Conservation (phyloP, 2,888 invertebrate genomes). For the Trimorus sp. region DNA sequence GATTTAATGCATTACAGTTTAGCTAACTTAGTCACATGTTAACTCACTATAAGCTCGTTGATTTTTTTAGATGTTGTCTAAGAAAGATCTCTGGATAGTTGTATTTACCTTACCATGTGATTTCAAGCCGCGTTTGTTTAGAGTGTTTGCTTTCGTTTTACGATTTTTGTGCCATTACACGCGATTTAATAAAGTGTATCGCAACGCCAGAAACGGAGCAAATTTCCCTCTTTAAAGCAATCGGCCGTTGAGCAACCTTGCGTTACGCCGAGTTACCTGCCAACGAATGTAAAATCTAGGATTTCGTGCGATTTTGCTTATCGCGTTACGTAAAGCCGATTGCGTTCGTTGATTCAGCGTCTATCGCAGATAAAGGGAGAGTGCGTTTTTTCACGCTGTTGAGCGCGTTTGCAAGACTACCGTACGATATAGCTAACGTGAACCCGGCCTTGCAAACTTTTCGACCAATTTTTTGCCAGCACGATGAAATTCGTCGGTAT, state of each 20-base stretch:
- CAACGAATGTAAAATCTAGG: conserved; percentile 47
- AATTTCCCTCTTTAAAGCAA: conserved; percentile 57
- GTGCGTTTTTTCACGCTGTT: not conserved
- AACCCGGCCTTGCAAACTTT: too few relatives aligned
- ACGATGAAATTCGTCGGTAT: too few relatives aligned
- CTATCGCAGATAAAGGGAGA: conserved; percentile 13
- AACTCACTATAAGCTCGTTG: too few relatives aligned
- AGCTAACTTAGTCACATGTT: too few relatives aligned
- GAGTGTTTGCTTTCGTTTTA: conserved; percentile 16
- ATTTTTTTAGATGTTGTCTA: too few relatives aligned
- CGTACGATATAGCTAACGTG: too few relatives aligned
- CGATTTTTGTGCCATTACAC: conserved; percentile 8
- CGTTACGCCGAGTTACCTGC: conserved; percentile 55
- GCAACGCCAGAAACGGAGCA: conserved; percentile 31
- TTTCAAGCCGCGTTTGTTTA: too few relatives aligned
- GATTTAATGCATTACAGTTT: too few relatives aligned
- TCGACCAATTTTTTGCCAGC: too few relatives aligned
- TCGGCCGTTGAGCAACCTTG: conserved; percentile 48
- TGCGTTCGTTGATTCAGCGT: conserved; percentile 33
- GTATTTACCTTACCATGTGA: too few relatives aligned
- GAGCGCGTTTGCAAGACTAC: not conserved
- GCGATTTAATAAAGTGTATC: conserved; percentile 39
- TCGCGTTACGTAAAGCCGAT: conserved; percentile 39
- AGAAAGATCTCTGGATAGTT: too few relatives aligned
- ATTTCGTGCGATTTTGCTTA: conserved; percentile 45